These are phyloP conservation scores for Esox masquinongy DNA, from an alignment of 2,797 vertebrate genomes.

Conservation along the genomic window DNA sequence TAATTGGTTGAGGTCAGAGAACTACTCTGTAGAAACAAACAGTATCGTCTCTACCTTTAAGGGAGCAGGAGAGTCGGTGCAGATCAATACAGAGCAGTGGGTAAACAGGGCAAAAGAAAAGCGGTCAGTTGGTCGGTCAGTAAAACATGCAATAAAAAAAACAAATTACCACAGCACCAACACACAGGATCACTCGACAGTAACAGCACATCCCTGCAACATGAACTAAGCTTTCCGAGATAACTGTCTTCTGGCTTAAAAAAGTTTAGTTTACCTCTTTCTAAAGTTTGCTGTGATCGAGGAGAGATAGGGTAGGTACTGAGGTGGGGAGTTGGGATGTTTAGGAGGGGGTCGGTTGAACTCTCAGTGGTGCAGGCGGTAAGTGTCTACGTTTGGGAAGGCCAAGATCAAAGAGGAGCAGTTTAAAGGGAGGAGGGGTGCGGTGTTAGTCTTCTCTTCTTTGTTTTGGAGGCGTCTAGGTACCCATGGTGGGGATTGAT, in stretches of 20 bases:
- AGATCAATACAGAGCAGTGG: slow-evolving; percentile 64
- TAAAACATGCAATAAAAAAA: slow-evolving; percentile 56
- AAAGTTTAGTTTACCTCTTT: slow-evolving; percentile 62
- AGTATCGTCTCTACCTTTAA: slow-evolving; percentile 43
- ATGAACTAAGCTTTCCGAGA: slow-evolving; percentile 38
- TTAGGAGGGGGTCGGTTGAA: slow-evolving; percentile 64
- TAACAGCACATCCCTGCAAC: slow-evolving; percentile 25
- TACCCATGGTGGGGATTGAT: slow-evolving; percentile 72
- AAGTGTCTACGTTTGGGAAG: slow-evolving; percentile 74
- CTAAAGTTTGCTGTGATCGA: slow-evolving; percentile 64
- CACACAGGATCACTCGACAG: slow-evolving; percentile 40
- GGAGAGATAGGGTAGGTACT: slow-evolving; percentile 49
- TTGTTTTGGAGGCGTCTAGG: slow-evolving; percentile 75
- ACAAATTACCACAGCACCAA: slow-evolving; percentile 49
- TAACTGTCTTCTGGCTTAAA: slow-evolving; percentile 43
- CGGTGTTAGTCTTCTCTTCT: slow-evolving; percentile 64
- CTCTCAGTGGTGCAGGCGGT: slow-evolving; percentile 68
- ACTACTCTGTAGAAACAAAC: slow-evolving; percentile 49
- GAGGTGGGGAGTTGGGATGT: slow-evolving; percentile 47
- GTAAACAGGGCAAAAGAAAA: slow-evolving; percentile 59
- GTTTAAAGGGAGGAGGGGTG: slow-evolving; percentile 69
- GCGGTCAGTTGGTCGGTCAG: slow-evolving; percentile 56
- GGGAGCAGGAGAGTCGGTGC: slow-evolving; percentile 43
- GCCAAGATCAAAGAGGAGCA: slow-evolving; percentile 73
- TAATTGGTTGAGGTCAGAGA: slow-evolving; percentile 66